Evolutionary conservation across 2,113 vertebrate species (phyloP), one percentile per base, ranked within the genome.

Genomic region (Numenius arquata): DNA sequence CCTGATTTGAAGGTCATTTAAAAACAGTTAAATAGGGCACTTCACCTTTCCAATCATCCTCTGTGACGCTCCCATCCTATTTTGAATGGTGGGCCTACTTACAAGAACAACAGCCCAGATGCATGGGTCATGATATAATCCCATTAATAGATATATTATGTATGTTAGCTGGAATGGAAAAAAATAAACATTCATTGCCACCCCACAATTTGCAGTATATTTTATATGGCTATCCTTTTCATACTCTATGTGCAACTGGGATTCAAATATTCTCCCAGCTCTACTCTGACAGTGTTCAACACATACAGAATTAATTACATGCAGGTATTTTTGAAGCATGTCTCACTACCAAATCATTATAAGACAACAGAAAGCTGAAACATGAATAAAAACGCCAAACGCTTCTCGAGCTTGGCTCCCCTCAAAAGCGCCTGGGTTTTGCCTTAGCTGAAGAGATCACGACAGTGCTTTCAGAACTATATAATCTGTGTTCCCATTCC

Each of bases 151-250:
- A 55, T 89, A 29, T 25, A 65, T 45, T 43, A 45, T 9, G 27
- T 52, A 26, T 50, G 58, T 27, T 62, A 50, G 34, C 41, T 81
- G 66, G 58, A 79, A 88, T 45, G 75, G 77, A 45, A 65, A 86
- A 86, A 73, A 82, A 18, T 3, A 75, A 89, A n/a, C 73, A 70
- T 82, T 88, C 62, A 48, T 19, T 71, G 91, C 55, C 62, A 88
- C 88, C 52, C 85, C 77, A 47, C 65, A 82, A 32, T 72, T 59
- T 79, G 71, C 76, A 88, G 79, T 72, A 6, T 47, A 70, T 78
- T 78, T 90, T 32, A 85, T 95, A 96, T 89, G 95, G 88, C 94
- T 95, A 90, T 85, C 61, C 88, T 94, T 91, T 75, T 84, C 80
- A 87, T 59, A 75, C 77, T 67, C 43, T 79, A 45, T 62, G 43